phyloP scores from a whole-genome alignment of 2,888 invertebrate genomes.

The Chloroclysta siterata region DNA sequence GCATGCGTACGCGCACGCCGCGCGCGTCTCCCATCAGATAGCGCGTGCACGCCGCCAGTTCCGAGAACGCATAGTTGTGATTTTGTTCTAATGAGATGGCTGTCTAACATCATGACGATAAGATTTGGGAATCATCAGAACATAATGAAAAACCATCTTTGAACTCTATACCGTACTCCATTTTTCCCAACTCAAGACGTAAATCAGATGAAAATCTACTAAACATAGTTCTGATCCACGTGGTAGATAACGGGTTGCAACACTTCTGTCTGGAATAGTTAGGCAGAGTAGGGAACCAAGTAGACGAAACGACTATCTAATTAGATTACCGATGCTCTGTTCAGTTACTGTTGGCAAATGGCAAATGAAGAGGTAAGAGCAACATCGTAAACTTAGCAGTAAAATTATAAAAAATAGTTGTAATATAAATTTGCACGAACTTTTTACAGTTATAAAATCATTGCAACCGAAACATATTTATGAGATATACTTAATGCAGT shows the following conservation, averaged over 20 bases:
- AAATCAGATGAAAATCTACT: not conserved
- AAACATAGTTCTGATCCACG: not conserved
- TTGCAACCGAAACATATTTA: not conserved
- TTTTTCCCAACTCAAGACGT: not conserved
- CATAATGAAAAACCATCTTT: not conserved
- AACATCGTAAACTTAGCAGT: conserved; percentile 20
- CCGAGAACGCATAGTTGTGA: conserved; percentile 30
- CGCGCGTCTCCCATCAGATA: conserved; percentile 66
- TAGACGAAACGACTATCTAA: not conserved
- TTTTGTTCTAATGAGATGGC: conserved; percentile 32
- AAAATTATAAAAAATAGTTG: conserved; percentile 13
- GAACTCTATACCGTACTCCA: not conserved
- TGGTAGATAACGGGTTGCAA: not conserved
- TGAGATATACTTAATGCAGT: not conserved
- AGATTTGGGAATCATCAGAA: conserved; percentile 2
- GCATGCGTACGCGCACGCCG: conserved; percentile 64
- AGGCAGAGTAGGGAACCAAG: not conserved
- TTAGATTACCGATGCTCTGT: not conserved
- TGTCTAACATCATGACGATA: conserved; percentile 11
- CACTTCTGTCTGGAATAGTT: not conserved
- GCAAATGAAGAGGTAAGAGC: conserved; percentile 17
- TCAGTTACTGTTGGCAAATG: conserved; percentile 1
- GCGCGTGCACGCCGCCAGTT: conserved; percentile 48
- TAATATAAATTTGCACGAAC: conserved; percentile 6
- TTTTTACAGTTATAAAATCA: conserved; percentile 9